A percentile compares a stretch with the other conserved stretches of the same genome.
phyloP scores from a whole-genome alignment of 2,888 invertebrate species.

The Axea sp. region DNA sequence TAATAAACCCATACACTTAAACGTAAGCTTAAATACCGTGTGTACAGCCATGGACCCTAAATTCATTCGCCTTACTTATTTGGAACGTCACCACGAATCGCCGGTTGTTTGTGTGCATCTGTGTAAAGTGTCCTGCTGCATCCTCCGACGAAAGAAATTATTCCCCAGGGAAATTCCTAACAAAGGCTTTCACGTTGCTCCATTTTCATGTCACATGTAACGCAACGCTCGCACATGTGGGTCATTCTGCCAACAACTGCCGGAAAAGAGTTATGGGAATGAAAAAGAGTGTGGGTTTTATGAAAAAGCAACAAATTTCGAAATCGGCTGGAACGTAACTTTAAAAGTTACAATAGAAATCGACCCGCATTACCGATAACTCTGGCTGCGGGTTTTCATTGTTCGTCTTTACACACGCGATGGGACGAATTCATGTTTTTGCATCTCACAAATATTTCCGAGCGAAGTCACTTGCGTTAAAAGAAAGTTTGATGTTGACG shows the following conservation, averaged over 20 bases:
- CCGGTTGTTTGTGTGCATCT: slow-evolving; percentile 64
- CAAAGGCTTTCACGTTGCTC: slow-evolving; percentile 63
- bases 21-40: slow-evolving; percentile 65
- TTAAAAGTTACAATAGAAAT: slow-evolving; percentile 30
- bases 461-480: slow-evolving; percentile 1
- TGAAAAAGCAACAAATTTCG: slow-evolving; percentile 5
- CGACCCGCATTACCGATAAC: slow-evolving; percentile 37
- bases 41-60: slow-evolving; percentile 73
- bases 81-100: slow-evolving; percentile 58
- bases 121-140: slow-evolving; percentile 66
- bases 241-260: slow-evolving; percentile 24
- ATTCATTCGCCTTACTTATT: slow-evolving; percentile 54
- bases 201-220: slow-evolving; percentile 51
- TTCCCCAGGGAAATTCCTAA: slow-evolving; percentile 67
- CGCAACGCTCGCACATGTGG: slow-evolving; percentile 48
- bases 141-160: slow-evolving; percentile 65
- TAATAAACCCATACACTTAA: slow-evolving; percentile 22
- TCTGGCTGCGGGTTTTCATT: slow-evolving; percentile 17
- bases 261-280: too few relatives aligned
- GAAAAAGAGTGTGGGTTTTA: slow-evolving; percentile 5
- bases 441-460: slow-evolving; percentile 4
- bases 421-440: neutral
- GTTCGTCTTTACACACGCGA: slow-evolving; percentile 19
- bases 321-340: slow-evolving; percentile 21
- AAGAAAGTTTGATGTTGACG: slow-evolving; percentile 2